Evolutionary conservation across 2,113 vertebrate genomes (phyloP), one percentile per base, ranked within the genome.

Genomic region (Larimichthys crocea): DNA sequence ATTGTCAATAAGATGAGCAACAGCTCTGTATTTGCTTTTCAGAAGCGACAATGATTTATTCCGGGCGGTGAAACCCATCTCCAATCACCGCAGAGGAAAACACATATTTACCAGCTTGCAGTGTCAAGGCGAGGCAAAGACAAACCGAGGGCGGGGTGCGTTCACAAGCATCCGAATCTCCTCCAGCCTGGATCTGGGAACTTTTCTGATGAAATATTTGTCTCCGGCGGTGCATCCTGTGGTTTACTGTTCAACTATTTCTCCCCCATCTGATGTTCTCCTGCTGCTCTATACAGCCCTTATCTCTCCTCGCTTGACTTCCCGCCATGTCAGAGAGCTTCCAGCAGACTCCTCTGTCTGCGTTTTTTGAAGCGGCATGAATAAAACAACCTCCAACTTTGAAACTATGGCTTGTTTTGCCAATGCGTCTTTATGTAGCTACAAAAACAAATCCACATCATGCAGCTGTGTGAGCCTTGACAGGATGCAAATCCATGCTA

Each of bases 1-100:
- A 74, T 87, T 84, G 90, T 93, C 89, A 89, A 92, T 91, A 87
- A 77, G 44, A 50, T 5, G 73, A 77, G 80, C 84, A 72, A 86
- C 84, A 77, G 73, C 74, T 79, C 46, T 11, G 46, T 78, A 74
- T 92, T 92, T 89, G 81, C 88, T 87, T 88, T 84, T 79, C 75
- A 72, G 59, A 87, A 57, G 48, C 72, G 8, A 61, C 76, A 63
- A 68, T 87, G 80, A 92, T 84, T 91, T 89, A 89, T 93, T 87
- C 75, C 44, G 19, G 77, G 56, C 72, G 14, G 61, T 53, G 66
- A 62, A 74, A 74, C 67, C 68, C 66, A 42, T 88, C 67, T 78
- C 61, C 78, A 75, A 73, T 85, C 87, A 76, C 88, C 1, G 50
- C 26, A 0, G 67, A 82, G 74, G 74, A 88, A 93, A 90, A 91